phyloP scores from a whole-genome alignment of 2,113 vertebrate genomes.

The Mesitornis unicolor region DNA sequence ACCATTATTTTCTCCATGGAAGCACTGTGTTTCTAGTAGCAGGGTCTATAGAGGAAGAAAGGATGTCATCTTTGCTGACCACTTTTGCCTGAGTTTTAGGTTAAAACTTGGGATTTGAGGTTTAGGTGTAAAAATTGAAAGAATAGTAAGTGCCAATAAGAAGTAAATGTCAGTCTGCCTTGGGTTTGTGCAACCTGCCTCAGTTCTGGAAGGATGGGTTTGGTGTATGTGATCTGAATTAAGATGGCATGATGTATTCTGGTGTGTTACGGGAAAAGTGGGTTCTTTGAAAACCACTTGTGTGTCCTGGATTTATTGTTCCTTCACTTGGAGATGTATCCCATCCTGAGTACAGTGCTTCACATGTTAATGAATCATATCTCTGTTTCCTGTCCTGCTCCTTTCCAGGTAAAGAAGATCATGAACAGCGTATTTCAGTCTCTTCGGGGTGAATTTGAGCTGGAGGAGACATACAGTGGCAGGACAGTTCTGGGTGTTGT shows the following conservation, averaged over 20 bases:
- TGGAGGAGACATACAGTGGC: constrained; percentile 85
- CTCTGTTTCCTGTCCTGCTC: background rate
- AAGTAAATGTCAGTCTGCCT: background rate
- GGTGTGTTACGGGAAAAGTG: rapidly evolving
- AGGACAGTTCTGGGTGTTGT: constrained; percentile 81
- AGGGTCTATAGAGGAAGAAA: background rate
- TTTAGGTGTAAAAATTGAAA: background rate
- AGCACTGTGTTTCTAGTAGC: background rate
- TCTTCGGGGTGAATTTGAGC: constrained; percentile 87
- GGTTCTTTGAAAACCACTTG: rapidly evolving
- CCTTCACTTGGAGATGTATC: background rate
- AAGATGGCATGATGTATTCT: background rate
- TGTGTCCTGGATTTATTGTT: background rate
- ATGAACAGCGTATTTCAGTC: constrained; percentile 96
- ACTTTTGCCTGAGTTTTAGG: background rate
- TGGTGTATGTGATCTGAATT: background rate
- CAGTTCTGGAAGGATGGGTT: background rate
- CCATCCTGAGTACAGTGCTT: background rate
- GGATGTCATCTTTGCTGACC: background rate
- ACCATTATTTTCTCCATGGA: rapidly evolving
- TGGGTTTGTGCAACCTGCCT: background rate
- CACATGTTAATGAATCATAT: rapidly evolving
- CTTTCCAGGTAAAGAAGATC: constrained; percentile 89
- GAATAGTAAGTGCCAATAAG: background rate
- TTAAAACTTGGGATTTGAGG: background rate